phyloP scores from a whole-genome alignment of 2,888 invertebrate species.

The Agriopis marginaria region DNA sequence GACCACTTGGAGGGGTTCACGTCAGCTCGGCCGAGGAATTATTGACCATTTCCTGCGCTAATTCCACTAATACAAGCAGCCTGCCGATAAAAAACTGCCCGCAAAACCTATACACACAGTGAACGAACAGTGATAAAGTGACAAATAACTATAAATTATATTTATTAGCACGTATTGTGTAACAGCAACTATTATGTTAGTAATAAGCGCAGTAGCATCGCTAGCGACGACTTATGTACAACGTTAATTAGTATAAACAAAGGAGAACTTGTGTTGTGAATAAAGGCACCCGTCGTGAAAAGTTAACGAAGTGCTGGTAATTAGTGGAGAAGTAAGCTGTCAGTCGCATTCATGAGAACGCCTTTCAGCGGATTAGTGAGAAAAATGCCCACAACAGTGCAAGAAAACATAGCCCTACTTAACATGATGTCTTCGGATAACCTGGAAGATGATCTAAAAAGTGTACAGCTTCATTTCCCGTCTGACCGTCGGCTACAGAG shows the following conservation, averaged over 20 bases:
- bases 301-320: conserved; percentile 43
- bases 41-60: conserved; percentile 79
- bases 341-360: conserved; percentile 51
- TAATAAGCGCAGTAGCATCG: conserved; percentile 59
- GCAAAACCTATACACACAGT: conserved; percentile 55
- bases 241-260: conserved; percentile 64
- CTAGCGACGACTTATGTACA: conserved; percentile 62
- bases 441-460: conserved; percentile 96
- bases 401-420: conserved; percentile 86
- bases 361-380: conserved; percentile 50
- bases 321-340: conserved; percentile 44
- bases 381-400: conserved; percentile 78
- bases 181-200: conserved; percentile 59
- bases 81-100: conserved; percentile 63
- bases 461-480: conserved; percentile 95
- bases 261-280: conserved; percentile 39
- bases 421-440: conserved; percentile 91
- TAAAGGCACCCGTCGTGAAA: conserved; percentile 35
- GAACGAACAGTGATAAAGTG: conserved; percentile 66
- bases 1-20: conserved; percentile 67
- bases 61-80: conserved; percentile 63
- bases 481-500: conserved; percentile 88
- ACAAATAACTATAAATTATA: conserved; percentile 57
- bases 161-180: conserved; percentile 56
- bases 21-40: conserved; percentile 69